phyloP scores from a whole-genome alignment of 2,888 invertebrate species.

The Papilio gigon region DNA sequence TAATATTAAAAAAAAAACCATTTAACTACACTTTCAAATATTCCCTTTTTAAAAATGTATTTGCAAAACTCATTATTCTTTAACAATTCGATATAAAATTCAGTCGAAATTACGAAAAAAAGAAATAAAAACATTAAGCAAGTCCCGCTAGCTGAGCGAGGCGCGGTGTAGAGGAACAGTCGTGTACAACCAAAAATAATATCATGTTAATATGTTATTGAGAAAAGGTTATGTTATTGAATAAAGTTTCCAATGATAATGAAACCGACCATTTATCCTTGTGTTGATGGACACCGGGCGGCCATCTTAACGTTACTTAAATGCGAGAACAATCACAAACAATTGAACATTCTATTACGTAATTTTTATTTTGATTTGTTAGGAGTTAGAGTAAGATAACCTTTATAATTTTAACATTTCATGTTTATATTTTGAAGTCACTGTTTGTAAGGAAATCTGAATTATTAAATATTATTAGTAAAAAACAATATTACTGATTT shows the following conservation, averaged over 20 bases:
- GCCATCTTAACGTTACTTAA: slow-evolving; percentile 8
- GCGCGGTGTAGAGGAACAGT: not conserved
- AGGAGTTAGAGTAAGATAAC: not conserved
- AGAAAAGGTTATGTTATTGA: not conserved
- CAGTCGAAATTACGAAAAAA: slow-evolving; percentile 5
- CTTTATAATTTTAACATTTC: not conserved
- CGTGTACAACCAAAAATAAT: not conserved
- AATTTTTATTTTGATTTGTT: slow-evolving; percentile 1
- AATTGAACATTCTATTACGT: slow-evolving; percentile 12
- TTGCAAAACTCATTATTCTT: not conserved
- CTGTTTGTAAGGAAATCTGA: not conserved
- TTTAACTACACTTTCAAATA: not conserved
- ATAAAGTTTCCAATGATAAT: not conserved
- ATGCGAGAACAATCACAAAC: slow-evolving; percentile 16
- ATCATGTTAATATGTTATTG: not conserved
- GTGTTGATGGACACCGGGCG: not conserved
- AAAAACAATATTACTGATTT: not conserved
- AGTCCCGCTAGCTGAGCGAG: not conserved
- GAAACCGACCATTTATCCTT: not conserved
- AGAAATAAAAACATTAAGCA: not conserved
- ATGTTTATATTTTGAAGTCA: not conserved
- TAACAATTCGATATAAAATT: slow-evolving; percentile 2
- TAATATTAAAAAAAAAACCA: too few relatives aligned
- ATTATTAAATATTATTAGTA: not conserved
- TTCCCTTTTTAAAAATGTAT: not conserved